Conservation (phyloP, 2,888 invertebrate genomes). For the Leucoma salicis region DNA sequence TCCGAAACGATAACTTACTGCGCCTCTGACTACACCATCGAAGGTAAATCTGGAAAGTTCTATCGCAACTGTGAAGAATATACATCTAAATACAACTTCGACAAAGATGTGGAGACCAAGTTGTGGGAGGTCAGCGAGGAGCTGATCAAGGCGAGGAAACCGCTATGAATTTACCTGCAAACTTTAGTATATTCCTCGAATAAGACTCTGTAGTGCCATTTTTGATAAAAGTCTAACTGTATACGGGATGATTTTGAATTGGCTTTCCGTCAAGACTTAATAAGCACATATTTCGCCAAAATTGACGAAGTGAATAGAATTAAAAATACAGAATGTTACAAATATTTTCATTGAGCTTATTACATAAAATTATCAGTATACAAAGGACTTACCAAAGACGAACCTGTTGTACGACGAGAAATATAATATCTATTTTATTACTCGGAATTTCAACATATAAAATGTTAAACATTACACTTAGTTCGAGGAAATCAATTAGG, state of each 20-base stretch:
- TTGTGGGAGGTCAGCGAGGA: slow-evolving; percentile 88
- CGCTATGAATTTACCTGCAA: slow-evolving; percentile 43
- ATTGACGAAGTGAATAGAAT: no score
- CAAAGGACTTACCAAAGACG: no score
- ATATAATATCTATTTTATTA: no score
- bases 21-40: slow-evolving; percentile 83
- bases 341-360: no score
- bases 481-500: no score
- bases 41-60: slow-evolving; percentile 86
- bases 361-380: no score
- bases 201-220: slow-evolving; percentile 8
- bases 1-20: slow-evolving; percentile 90
- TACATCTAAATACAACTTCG: slow-evolving; percentile 82
- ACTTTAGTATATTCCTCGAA: slow-evolving; percentile 1
- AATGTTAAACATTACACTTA: no score
- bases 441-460: no score
- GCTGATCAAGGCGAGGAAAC: slow-evolving; percentile 68
- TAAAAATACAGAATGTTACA: no score
- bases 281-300: no score
- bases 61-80: slow-evolving; percentile 88
- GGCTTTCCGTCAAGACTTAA: no score
- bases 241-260: not conserved
- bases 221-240: not conserved
- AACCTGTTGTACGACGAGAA: no score
- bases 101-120: slow-evolving; percentile 82